Evolutionary conservation across 2,113 vertebrate genomes (phyloP), one percentile per base, ranked within the genome.

Genomic region (Zosterops japonicus): DNA sequence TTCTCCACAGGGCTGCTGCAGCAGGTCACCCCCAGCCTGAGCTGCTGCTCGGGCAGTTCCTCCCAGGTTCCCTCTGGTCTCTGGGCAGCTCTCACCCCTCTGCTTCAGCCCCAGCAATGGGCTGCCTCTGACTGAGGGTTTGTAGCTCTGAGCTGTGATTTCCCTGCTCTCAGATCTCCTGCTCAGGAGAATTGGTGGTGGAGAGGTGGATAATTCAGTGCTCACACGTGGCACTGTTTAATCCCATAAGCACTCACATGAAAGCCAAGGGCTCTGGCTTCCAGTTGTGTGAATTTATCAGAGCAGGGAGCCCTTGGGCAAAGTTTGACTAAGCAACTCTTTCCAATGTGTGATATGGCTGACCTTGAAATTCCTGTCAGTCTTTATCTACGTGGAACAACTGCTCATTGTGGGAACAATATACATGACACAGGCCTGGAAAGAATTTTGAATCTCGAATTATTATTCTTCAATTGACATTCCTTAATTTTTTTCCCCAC

Each of bases 311-410:
- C 27, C 53, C 78, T 42, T 53, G 82, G 82, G 63, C 79, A 87
- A 65, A 55, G 53, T 79, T 76, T 76, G 44, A 36, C 57, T 28
- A 23, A 89, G 67, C 44, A 94, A 13, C 46, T 64, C 49, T 82
- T 71, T 82, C 61, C 76, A 35, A 60, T 50, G 10, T 25, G 35
- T 44, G 19, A 52, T n/a, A 20, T n/a, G 46, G 39, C 42, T 82
- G 55, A 60, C 87, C 82, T 78, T 68, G 59, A 85, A 89, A 72
- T 61, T 28, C 55, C 59, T 85, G 41, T 49, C 80, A 67, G 36
- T 64, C 60, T 78, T 75, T 59, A 36, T 53, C 25, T 35, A 7
- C 1, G 8, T 31, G 31, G 41, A 91, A 33, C 33, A 74, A 39
- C 47, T 67, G 35, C 24, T 93, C 10, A 9, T 42, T 47, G 14